Evolutionary conservation across 2,113 vertebrate species (phyloP).

Genomic region (Leuciscus idus): DNA sequence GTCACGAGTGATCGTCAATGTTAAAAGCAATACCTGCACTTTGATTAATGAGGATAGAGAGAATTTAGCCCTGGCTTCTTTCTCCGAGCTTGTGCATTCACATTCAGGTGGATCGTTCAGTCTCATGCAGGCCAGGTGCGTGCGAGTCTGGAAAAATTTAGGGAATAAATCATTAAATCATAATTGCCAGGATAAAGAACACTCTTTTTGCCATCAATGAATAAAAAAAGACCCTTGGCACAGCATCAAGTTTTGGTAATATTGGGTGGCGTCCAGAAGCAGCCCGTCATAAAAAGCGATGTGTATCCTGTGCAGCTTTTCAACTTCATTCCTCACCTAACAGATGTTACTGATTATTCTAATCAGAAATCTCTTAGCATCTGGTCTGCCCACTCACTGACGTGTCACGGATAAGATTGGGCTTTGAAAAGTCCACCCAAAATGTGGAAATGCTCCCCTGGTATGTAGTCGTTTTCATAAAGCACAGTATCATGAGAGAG

Average conservation of each 20-base stretch:
- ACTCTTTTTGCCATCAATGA: slow-evolving; percentile 64
- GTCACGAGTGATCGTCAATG: slow-evolving; percentile 10
- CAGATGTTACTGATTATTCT: slow-evolving; percentile 75
- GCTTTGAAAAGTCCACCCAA: slow-evolving; percentile 42
- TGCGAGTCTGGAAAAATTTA: slow-evolving; percentile 75
- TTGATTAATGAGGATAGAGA: slow-evolving; percentile 55
- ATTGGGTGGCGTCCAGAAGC: slow-evolving; percentile 67
- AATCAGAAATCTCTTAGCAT: slow-evolving; percentile 61
- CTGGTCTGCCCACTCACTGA: slow-evolving; percentile 57
- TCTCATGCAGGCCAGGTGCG: slow-evolving; percentile 68
- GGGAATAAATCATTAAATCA: slow-evolving; percentile 75
- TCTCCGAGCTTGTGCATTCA: slow-evolving; percentile 24
- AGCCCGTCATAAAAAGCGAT: slow-evolving; percentile 64
- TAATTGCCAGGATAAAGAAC: slow-evolving; percentile 71
- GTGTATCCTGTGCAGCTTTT: slow-evolving; percentile 66
- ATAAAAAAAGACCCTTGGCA: slow-evolving; percentile 65
- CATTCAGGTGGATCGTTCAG: slow-evolving; percentile 47
- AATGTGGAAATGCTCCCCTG: slow-evolving; percentile 44
- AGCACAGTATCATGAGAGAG: slow-evolving; percentile 11
- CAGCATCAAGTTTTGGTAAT: slow-evolving; percentile 65
- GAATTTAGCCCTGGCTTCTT: slow-evolving; percentile 38
- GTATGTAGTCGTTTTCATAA: slow-evolving; percentile 30
- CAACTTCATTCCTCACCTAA: slow-evolving; percentile 63
- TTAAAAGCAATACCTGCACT: slow-evolving; percentile 47
- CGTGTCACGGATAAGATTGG: slow-evolving; percentile 54